These are phyloP conservation scores for Philotrypesis tridentata DNA, from an alignment of 1,140 invertebrate species.

Conservation along the genomic window DNA sequence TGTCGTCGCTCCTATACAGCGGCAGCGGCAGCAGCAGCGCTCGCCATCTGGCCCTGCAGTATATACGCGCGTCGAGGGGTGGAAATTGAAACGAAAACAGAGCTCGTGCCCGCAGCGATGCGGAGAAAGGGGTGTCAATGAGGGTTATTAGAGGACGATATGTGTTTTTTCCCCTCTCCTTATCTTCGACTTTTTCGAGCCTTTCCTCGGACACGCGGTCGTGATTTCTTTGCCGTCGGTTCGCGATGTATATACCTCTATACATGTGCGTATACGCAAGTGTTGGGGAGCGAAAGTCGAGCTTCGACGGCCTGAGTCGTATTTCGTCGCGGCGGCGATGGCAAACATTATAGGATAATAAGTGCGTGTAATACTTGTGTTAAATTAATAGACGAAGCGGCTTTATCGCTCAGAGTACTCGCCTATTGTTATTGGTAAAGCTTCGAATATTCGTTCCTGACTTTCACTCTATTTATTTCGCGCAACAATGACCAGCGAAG, in stretches of 20 bases:
- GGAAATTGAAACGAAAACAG: constrained; percentile 74
- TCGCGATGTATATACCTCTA: neutral
- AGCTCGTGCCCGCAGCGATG: constrained; percentile 28
- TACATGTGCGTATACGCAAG: neutral
- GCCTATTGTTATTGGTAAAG: too few relatives aligned
- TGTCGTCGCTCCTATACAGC: neutral
- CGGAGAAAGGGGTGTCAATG: constrained; percentile 70
- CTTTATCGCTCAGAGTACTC: constrained; percentile 41
- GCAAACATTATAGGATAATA: too few relatives aligned
- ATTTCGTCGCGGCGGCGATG: too few relatives aligned
- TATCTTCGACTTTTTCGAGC: constrained; percentile 61
- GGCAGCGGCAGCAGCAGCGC: neutral
- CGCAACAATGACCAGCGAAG: constrained; percentile 61
- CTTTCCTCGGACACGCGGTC: neutral
- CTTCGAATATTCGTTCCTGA: constrained; percentile 44
- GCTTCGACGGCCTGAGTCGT: neutral
- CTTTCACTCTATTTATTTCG: constrained; percentile 58
- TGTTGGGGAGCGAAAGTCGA: neutral
- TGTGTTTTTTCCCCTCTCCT: constrained; percentile 72
- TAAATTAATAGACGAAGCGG: too few relatives aligned
- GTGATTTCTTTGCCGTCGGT: neutral
- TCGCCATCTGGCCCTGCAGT: constrained; percentile 70
- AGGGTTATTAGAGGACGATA: constrained; percentile 74
- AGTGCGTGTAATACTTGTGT: too few relatives aligned
- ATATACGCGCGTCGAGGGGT: constrained; percentile 59